Base-by-base conservation (phyloP, 2,113 vertebrate genomes). In the Laterallus jamaicensis region DNA sequence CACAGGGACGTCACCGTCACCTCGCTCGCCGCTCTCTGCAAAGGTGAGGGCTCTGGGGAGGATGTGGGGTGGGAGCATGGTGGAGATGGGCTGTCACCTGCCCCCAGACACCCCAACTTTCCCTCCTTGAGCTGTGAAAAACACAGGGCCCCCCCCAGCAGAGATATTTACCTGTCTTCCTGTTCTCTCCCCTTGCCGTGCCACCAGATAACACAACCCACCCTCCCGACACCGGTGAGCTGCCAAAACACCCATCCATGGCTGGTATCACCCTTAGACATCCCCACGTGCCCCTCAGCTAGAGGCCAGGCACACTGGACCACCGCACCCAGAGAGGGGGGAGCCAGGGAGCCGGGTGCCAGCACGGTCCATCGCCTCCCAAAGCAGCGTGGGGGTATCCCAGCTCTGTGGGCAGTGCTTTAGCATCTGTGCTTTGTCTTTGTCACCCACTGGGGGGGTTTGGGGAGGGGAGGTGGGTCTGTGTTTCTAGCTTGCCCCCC, bases 271-370 rank as follows among this genome's bases (percentile, higher is more conserved):
- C 47, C 73, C 40, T 9, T 17, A 4, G 5, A 3, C 29, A 44
- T 70, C 81, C 47, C 25, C 17, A 8, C 15, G 70, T 55, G 47
- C 14, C 67, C 5, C 0, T 12, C 6, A 50, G 39, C n/a, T 22
- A 26, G 20, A 1, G 1, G 22, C 37, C 0, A 1, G 32, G 12
- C 1, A 0, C 19, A 42, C n/a, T 0, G 3, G 24, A 9, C 3
- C 10, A 52, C 49, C 6, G 0, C 0, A 0, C 11, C 37, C 10
- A 10, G 9, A 26, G 14, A 12, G 16, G 19, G 35, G 54, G 32
- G 19, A 29, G 40, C 5, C 18, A 47, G 24, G 63, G 12, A 81
- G 2, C 21, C 5, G 2, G 28, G 52, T 31, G 17, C 54, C 49
- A 32, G 28, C 15, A 0, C 21, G 1, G 2, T 8, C 55, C n/a